Base-by-base conservation (phyloP, 2,888 invertebrate species). In the Hetaerina titia region DNA sequence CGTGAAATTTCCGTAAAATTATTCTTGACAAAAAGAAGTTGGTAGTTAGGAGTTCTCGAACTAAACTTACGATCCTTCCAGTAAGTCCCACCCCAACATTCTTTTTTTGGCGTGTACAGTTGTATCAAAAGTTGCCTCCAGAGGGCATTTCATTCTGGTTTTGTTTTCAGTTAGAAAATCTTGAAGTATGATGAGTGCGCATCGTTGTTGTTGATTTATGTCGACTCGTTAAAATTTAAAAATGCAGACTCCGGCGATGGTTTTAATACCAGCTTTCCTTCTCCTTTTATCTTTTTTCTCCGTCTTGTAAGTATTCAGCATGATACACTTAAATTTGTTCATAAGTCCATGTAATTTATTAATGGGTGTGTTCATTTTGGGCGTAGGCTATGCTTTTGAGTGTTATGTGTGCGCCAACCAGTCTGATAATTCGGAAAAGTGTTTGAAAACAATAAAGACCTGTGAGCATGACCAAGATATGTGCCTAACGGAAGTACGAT, bases 361-460 rank as follows among this genome's bases (percentile, higher is more conserved):
- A 64, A 90, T 90, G 90, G 90, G 90, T 60, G 64, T 64, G 60
- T 92, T 74, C 56, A 19, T 64, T 74, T 22, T 45, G 89, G 89
- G 56, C 64, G 56, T 96, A 98, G 98, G 97, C 96, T 96, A 96
- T 96, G 97, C 98, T 95, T 97, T 99, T 95, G 99, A 99, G 97
- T 99, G 99, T 96, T 99, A 99, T 96, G 99, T 99, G 22, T 99
- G 99, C 96, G 98, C 98, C 95, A 98, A 98, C 96, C 99, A 99
- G 97, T 99, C 99, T 96, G 98, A 98, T 96, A 99, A 99, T 96
- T 97, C 97, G 94, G 99, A 98, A 95, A 99, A 99, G 97, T 99
- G 99, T 96, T 97, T 98, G 7, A 98, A 98, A 96, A 99, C 99
- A 0, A 98, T 99, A 15, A 98, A 98, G 97, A 99, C 98, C 17